A percentile compares a stretch with the other conserved stretches of the same genome.
phyloP scores from a whole-genome alignment of 2,113 vertebrate genomes.

The Charina bottae region DNA sequence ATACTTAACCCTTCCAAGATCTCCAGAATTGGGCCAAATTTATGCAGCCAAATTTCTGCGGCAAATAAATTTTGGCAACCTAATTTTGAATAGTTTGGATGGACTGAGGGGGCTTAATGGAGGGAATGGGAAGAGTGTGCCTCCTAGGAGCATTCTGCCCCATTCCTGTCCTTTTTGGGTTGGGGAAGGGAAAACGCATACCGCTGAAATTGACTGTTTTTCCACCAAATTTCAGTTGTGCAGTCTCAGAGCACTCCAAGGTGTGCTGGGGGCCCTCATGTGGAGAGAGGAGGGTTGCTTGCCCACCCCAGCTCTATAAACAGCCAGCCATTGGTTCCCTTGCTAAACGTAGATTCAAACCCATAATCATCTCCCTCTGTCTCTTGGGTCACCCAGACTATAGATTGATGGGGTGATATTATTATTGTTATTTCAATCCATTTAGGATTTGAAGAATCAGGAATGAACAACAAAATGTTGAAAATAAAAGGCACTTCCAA shows the following conservation, averaged over 20 bases:
- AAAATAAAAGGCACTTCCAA: background rate
- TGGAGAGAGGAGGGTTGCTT: background rate
- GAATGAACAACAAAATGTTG: background rate
- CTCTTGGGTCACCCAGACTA: background rate
- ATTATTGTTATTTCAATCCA: background rate
- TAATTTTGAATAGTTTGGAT: background rate
- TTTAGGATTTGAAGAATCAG: background rate
- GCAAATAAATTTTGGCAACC: background rate
- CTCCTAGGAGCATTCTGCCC: background rate
- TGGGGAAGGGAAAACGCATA: background rate
- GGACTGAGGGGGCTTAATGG: background rate
- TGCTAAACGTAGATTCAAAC: background rate
- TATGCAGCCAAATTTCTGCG: background rate
- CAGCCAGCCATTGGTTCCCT: background rate
- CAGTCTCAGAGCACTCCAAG: background rate
- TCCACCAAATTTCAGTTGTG: background rate
- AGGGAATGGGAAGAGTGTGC: background rate
- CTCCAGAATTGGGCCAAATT: background rate
- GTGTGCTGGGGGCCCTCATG: background rate
- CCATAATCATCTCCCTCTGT: background rate
- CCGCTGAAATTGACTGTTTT: background rate
- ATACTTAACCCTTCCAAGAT: background rate
- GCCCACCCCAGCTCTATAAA: background rate
- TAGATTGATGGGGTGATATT: background rate
- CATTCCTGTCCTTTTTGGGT: background rate